phyloP scores from a whole-genome alignment of 2,888 invertebrate species.

The Melanotus villosus region DNA sequence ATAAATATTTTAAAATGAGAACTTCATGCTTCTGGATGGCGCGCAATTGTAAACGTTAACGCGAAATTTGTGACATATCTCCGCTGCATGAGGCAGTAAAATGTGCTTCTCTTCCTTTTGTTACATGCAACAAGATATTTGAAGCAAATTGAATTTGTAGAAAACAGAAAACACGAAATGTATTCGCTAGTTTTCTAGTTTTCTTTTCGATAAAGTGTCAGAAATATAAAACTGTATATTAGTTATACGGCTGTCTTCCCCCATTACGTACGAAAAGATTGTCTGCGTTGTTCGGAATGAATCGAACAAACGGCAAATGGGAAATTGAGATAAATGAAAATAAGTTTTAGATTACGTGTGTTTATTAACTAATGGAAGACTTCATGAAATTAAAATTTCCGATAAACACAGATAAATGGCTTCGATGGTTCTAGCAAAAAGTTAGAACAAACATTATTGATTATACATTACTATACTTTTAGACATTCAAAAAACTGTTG shows the following conservation, averaged over 20 bases:
- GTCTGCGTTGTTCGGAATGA: not conserved
- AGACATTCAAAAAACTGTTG: too few species aligned
- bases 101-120: not conserved
- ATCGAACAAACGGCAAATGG: not conserved
- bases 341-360: not conserved
- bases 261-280: conserved; percentile 14
- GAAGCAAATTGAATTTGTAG: conserved; percentile 32
- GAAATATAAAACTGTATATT: conserved; percentile 35
- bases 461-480: too few species aligned
- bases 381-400: too few species aligned
- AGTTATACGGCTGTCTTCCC: conserved; percentile 28
- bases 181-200: conserved; percentile 27
- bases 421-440: too few species aligned
- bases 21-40: not conserved
- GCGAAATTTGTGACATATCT: conserved; percentile 16
- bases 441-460: too few species aligned
- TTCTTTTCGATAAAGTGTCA: conserved; percentile 26
- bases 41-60: not conserved
- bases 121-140: conserved; percentile 17
- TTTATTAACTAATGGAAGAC: not conserved
- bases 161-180: conserved; percentile 19
- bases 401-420: too few species aligned
- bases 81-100: conserved; percentile 6
- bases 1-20: conserved; percentile 26
- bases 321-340: not conserved